phyloP scores from a whole-genome alignment of 2,888 invertebrate species.

The Kryphioiulus occultus region DNA sequence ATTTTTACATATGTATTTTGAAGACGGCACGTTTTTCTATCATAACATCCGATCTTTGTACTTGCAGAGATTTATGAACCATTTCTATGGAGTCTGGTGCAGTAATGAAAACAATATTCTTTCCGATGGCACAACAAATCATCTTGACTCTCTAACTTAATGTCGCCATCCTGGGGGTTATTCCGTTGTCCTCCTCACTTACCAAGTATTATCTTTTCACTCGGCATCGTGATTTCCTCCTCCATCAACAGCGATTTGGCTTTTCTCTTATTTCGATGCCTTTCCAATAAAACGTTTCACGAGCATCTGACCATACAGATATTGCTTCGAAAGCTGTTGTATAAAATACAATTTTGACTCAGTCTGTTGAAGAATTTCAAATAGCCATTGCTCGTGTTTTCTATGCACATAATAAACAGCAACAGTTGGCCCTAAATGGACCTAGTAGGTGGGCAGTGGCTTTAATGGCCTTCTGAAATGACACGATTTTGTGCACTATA shows the following conservation, averaged over 20 bases:
- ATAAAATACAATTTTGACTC: not conserved
- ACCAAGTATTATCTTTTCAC: conserved; percentile 32
- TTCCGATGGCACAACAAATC: conserved; percentile 27
- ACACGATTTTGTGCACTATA: conserved; percentile 20
- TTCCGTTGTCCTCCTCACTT: conserved; percentile 27
- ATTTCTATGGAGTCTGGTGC: conserved; percentile 16
- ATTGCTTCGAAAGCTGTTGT: conserved; percentile 16
- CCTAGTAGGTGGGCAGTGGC: conserved; percentile 4
- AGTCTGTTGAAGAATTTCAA: conserved; percentile 27
- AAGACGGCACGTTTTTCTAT: conserved; percentile 24
- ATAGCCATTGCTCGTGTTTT: conserved; percentile 41
- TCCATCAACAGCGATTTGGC: conserved; percentile 31
- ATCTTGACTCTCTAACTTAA: not conserved
- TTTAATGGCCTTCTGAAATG: conserved; percentile 39
- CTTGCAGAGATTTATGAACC: conserved; percentile 24
- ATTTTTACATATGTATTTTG: not conserved
- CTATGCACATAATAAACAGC: conserved; percentile 47
- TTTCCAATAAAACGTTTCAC: conserved; percentile 33
- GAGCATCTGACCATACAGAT: conserved; percentile 30
- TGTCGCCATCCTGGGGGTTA: conserved; percentile 10
- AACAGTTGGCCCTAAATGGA: conserved; percentile 45
- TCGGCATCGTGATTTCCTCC: conserved; percentile 39
- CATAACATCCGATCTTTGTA: conserved; percentile 7
- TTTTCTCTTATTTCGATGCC: conserved; percentile 32
- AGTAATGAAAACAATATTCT: conserved; percentile 27